A percentile compares a stretch with the other conserved stretches of the same genome.
Conservation (phyloP, 2,888 invertebrate genomes). For the Cataglyphis rosenhaueri region DNA sequence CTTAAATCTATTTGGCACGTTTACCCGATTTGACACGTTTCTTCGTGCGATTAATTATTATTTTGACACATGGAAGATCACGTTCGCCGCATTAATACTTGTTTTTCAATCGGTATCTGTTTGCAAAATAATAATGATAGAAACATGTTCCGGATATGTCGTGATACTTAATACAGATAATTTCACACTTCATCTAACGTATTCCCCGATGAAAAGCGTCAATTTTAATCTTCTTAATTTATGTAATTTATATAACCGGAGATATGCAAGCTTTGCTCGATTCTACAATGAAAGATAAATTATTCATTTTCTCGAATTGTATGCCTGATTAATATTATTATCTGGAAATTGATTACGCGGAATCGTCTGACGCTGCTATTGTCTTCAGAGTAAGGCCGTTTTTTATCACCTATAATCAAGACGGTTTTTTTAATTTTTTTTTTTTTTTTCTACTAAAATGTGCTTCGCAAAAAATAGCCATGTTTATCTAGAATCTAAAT, state of each 20-base stretch:
- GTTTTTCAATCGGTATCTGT: background rate
- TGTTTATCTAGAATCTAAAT: background rate
- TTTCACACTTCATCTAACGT: background rate
- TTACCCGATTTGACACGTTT: slow-evolving; percentile 3
- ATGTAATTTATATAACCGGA: slow-evolving; percentile 2
- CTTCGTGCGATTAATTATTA: slow-evolving; percentile 30
- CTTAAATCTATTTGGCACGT: slow-evolving; percentile 14
- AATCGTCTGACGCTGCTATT: background rate
- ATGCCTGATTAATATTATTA: background rate
- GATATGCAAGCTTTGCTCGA: background rate
- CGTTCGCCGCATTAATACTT: background rate
- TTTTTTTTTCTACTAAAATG: background rate
- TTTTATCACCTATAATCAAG: background rate
- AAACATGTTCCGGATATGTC: background rate
- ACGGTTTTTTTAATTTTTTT: background rate
- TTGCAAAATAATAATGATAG: slow-evolving; percentile 22
- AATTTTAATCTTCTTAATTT: slow-evolving; percentile 8
- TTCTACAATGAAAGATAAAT: background rate
- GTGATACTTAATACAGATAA: background rate
- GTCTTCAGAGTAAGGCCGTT: background rate
- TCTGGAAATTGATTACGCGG: background rate
- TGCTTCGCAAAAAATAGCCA: background rate
- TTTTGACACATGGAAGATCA: slow-evolving; percentile 19
- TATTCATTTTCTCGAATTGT: background rate
- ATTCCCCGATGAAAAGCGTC: background rate